Conservation (phyloP, 2,113 vertebrate genomes). For the Urocitellus parryii region DNA sequence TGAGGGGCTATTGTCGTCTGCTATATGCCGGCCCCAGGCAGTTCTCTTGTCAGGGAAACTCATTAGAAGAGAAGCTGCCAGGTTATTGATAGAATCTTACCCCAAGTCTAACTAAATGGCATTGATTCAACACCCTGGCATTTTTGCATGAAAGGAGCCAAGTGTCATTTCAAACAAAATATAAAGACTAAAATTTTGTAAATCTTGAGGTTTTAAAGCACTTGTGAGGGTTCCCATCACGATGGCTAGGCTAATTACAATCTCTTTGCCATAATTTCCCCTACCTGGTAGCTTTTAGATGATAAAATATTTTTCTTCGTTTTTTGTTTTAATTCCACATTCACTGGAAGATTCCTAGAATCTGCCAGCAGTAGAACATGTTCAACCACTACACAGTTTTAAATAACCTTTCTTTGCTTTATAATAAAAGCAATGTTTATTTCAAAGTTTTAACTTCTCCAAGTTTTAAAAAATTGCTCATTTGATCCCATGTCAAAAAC, state of each 20-base stretch:
- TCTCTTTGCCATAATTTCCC: not conserved
- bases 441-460: conserved; percentile 39
- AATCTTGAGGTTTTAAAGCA: conserved; percentile 29
- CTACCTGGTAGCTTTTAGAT: not conserved
- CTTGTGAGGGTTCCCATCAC: not conserved
- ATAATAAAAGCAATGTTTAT: conserved; percentile 31
- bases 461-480: conserved; percentile 37
- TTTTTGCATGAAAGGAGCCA: conserved; percentile 49
- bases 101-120: conserved; percentile 50
- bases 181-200: conserved; percentile 45
- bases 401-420: conserved; percentile 57
- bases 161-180: conserved; percentile 60
- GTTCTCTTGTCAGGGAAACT: not conserved
- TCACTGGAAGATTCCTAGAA: conserved; percentile 51
- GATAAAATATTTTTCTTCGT: conserved; percentile 60
- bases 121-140: conserved; percentile 23
- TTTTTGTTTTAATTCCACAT: conserved; percentile 51
- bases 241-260: not conserved
- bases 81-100: not conserved
- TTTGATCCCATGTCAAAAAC: conserved; percentile 20
- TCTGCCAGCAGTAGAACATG: conserved; percentile 20
- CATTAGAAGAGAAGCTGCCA: not conserved
- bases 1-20: not conserved
- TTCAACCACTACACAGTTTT: conserved; percentile 5
- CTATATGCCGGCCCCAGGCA: not conserved